Evolutionary conservation across 1,140 invertebrate species (phyloP), one percentile per base, ranked within the genome.

Genomic region (Hycleus phaleratus): DNA sequence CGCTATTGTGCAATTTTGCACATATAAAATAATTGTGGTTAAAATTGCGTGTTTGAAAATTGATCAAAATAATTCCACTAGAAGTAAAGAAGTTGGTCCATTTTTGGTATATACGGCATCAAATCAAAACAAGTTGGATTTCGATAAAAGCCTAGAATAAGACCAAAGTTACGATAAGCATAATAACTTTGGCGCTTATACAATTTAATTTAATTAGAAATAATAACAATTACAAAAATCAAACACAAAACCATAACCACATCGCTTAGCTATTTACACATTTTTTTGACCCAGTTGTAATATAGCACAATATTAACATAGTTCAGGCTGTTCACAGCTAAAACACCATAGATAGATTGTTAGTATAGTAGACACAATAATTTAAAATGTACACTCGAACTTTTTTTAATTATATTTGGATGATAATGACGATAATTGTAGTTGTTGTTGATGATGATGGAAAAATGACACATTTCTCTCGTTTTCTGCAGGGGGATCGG

Each of bases 391-490:
- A 61, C 62, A 58, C 54, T 56, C 55, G 40, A 46, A 58, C 25
- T 53, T 47, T 47, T 47, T 48, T 32, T 32, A 7, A 32, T 32
- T 4, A 32, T 32, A 7, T 4, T 32, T 32, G 32, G 32, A 7
- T 32, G 32, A 32, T 32, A 7, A 32, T 32, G 32, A 32, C 7
- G 32, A 11, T 44, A 10, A 12, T 44, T 42, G 40, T 9, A 9
- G 18, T 12, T 56, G 46, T 71, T 72, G n/a, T 73, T 72, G 26
- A 64, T 60, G 4, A 77, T 55, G 45, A 68, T 69, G 10, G 73
- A 73, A 12, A 32, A 67, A 53, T 45, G 51, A 45, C 26, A 53
- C 59, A 39, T 25, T 72, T 68, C 62, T 77, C 63, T 2, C 69
- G 72, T 51, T 74, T 66, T 9, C 73, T 32, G 32, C 7, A 32